Conservation (phyloP, 1,140 invertebrate species). For the Trissolcus basalis region DNA sequence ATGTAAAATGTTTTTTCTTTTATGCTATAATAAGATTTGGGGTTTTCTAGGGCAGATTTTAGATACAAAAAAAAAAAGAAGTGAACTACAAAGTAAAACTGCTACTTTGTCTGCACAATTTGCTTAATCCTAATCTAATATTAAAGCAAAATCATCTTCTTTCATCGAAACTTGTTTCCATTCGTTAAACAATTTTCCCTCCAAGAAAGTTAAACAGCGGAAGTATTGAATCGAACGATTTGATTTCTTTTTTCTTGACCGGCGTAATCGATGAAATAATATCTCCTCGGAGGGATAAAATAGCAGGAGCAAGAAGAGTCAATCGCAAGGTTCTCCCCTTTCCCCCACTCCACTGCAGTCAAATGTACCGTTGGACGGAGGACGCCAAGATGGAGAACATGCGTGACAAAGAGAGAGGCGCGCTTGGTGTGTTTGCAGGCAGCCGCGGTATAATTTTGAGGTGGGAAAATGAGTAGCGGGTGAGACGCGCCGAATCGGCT, state of each 20-base stretch:
- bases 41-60: too few species aligned
- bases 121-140: too few species aligned
- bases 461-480: conserved; percentile 60
- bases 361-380: conserved; percentile 35
- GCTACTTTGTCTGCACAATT: too few species aligned
- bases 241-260: conserved; percentile 1
- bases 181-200: conserved; percentile 19
- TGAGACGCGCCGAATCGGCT: conserved; percentile 60
- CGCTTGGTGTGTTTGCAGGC: conserved; percentile 31
- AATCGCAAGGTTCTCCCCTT: conserved; percentile 11
- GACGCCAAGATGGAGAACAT: conserved; percentile 34
- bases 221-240: conserved; percentile 26
- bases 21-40: too few species aligned
- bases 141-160: background rate
- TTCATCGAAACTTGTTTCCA: conserved; percentile 10
- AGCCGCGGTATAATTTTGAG: conserved; percentile 58
- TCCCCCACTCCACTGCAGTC: background rate
- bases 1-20: too few species aligned
- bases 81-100: too few species aligned
- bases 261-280: conserved; percentile 39
- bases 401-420: conserved; percentile 35
- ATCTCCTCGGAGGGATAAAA: conserved; percentile 16
- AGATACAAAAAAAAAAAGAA: too few species aligned
- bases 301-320: conserved; percentile 27
- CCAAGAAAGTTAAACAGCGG: conserved; percentile 9